These are phyloP conservation scores for Pollenia griseotomentosa DNA, from an alignment of 2,888 invertebrate genomes.

Conservation along the genomic window DNA sequence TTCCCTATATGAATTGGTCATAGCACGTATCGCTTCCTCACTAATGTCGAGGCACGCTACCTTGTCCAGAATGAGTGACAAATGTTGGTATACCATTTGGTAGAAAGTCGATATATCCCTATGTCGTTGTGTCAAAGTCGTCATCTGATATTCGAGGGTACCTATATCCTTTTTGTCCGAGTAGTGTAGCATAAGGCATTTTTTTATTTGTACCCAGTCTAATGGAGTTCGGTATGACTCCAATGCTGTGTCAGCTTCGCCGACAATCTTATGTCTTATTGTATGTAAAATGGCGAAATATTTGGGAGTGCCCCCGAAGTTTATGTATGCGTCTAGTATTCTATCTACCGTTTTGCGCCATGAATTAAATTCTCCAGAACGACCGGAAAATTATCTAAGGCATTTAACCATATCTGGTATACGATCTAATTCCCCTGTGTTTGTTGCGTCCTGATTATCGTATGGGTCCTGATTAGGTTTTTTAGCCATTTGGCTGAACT, in stretches of 20 bases:
- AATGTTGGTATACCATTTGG: slow-evolving; percentile 24
- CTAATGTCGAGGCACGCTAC: slow-evolving; percentile 10
- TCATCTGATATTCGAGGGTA: slow-evolving; percentile 40
- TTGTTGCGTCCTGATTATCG: too few species aligned
- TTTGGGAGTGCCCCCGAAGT: neutral
- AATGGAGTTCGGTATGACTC: neutral
- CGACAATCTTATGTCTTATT: neutral
- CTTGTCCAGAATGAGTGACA: slow-evolving; percentile 28
- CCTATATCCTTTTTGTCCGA: slow-evolving; percentile 10
- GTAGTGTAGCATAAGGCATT: neutral
- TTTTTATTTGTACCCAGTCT: neutral
- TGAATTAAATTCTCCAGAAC: too few species aligned
- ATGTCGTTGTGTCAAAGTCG: neutral
- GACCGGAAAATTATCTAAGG: neutral
- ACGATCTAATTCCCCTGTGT: neutral
- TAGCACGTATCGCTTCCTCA: neutral
- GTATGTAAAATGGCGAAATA: neutral
- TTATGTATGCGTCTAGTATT: neutral
- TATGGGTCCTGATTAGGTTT: too few species aligned
- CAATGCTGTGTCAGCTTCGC: neutral
- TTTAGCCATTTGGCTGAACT: too few species aligned
- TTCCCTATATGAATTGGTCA: neutral
- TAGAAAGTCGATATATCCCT: neutral
- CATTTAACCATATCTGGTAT: neutral
- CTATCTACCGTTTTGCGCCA: neutral